Base-by-base conservation (phyloP, 2,113 vertebrate species). In the Anser cygnoides region DNA sequence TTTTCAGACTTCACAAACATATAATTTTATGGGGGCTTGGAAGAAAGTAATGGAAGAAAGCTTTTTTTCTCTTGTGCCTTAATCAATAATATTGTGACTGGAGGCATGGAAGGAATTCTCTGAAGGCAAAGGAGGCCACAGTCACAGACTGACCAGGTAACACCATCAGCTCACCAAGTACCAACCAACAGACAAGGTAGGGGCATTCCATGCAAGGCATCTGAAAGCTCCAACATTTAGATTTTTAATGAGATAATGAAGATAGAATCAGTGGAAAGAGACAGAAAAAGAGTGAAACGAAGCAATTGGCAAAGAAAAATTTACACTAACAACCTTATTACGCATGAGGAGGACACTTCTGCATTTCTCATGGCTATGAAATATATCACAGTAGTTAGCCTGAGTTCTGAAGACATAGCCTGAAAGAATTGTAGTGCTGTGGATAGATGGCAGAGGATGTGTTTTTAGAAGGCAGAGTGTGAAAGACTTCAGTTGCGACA, bases 141-240 rank as follows among this genome's bases (percentile, higher is more conserved):
- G 21, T 10, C 10, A 20, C 9, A 57, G 41, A 7, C 13, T 55
- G 57, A 26, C 9, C 31, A 39, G 33, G 9, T 33, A 43, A 61
- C 10, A 65, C 16, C 0, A 0, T 25, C 0, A 3, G 19, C 3
- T 72, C 0, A 0, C 44, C 44, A 46, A 35, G 22, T 6, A 23
- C 1, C 10, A 66, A 33, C 8, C 10, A 29, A 83, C 1, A 59
- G 25, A 61, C 4, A 13, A 54, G 33, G 12, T 8, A 13, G 16
- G 3, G 1, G 37, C 13, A 10, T 26, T 17, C 4, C 26, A 25
- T 19, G 17, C 7, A 46, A 70, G 6, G 10, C 13, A n/a, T 46
- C 33, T 54, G 21, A 76, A 83, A 72, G 21, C 15, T 83, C n/a
- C 49, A 44, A 7, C 10, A 35, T 25, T 41, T 41, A 58, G 11